phyloP scores from a whole-genome alignment of 2,888 invertebrate genomes.

The Acanthococcus lagerstroemiae region DNA sequence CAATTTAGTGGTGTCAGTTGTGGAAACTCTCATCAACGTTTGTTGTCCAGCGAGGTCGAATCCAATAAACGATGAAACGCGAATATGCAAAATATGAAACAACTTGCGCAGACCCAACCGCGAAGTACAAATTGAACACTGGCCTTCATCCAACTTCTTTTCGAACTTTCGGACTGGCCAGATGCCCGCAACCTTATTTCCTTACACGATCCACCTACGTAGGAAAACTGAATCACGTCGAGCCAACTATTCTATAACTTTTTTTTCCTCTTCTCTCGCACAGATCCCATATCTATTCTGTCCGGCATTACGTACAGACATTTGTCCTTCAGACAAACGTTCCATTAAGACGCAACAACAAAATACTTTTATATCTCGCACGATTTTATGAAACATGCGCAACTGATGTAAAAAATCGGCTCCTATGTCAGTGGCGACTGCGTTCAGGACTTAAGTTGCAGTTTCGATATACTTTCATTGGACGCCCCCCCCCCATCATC shows the following conservation, averaged over 20 bases:
- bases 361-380: neutral
- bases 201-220: constrained; percentile 23
- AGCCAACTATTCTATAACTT: constrained; percentile 24
- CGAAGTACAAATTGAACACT: constrained; percentile 1
- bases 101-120: neutral
- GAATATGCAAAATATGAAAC: neutral
- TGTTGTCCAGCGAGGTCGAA: no score
- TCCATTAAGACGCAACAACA: neutral
- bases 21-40: no score
- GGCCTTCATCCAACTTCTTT: neutral
- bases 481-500: no score
- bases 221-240: constrained; percentile 17
- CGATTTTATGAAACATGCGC: no score
- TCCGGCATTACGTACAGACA: neutral
- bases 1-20: no score
- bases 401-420: no score
- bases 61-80: no score
- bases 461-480: no score
- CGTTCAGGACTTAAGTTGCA: no score
- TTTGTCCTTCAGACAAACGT: constrained; percentile 15
- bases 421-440: no score
- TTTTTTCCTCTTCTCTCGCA: neutral
- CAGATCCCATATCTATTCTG: constrained; percentile 12
- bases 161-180: constrained; percentile 15
- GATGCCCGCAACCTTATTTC: constrained; percentile 30